Base-by-base conservation (phyloP, 2,888 invertebrate species). In the Agriopis marginaria region DNA sequence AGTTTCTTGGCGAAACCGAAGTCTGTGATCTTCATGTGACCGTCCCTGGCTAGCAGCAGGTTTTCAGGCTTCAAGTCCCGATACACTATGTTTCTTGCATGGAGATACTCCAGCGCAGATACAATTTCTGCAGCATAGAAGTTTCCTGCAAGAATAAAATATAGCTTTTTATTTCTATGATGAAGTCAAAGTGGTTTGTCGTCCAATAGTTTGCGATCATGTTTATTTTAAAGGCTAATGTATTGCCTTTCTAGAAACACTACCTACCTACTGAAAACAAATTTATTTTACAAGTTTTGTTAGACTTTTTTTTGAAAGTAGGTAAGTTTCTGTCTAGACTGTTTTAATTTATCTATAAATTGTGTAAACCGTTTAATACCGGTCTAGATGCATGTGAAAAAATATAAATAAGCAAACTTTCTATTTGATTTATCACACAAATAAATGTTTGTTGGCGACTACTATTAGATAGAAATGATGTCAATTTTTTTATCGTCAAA, bases 1-100 rank as follows among this genome's bases (percentile, higher is more conserved):
- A 99, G 93, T 83, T 98, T 97, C 91, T 99, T 99, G 55, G 99
- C 99, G 88, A 99, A 99, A 11, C 99, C 99, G 86, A 99, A 99
- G 89, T 99, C 99, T 9, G 99, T 99, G 81, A 99, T 98, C 93
- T 99, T 99, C 82, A 99, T 92, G 89, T 99, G 99, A 0, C 99
- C 99, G 79, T 98, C 98, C 76, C 96, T 96, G 82, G 99, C 99
- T 61, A 99, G 95, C 23, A 99, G 95, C 65, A 99, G 93, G 89
- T 99, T 99, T 89, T 99, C 99, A 0, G 99, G 99, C 88, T 99
- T 99, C 77, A 99, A 93, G 85, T 99, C 99, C 66, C 96, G 90
- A 91, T 98, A 98, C 44, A 98, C 98, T 75, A 99, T 97, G 86
- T 96, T 97, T 79, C 97, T 96, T 49, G 97, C 96, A 92, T 99